Evolutionary conservation across 2,888 invertebrate species (phyloP), one percentile per base, ranked within the genome.

Genomic region (Nebria brevicollis): DNA sequence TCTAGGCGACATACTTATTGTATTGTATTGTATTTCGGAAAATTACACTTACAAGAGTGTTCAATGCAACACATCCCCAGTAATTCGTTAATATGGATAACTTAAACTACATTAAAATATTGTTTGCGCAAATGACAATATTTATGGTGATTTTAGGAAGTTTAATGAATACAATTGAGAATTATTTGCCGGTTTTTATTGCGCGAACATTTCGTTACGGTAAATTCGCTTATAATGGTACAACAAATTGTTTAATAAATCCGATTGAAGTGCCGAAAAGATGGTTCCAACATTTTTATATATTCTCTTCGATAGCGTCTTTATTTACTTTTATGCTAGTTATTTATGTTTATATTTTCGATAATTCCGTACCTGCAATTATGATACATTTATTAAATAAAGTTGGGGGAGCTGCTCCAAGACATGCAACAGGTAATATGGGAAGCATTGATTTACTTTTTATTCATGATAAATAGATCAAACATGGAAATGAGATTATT

Each of bases 271-370:
- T 96, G 72, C 96, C 96, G 0, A 96, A 96, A 88, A 91, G 94
- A 72, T 95, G 94, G 91, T 97, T 96, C 86, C 91, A 90, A 85
- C 96, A 97, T 89, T 96, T 96, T 86, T 97, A 97, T 87, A 86
- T 93, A 6, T 93, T 94, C 86, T 93, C 95, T 0, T 89, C 92
- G 1, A 84, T 93, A 41, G 90, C 92, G 85, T 92, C 93, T 77
- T 86, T 87, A n/a, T 80, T 88, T 0, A 88, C 90, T 20, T 87
- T 93, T 13, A 83, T 88, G n/a, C 88, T 93, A 64, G 88, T 92
- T 84, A 84, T 91, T 65, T 84, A 88, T 75, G 90, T 90, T 74
- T 93, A 92, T 88, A 89, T 91, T 80, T 89, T 89, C 72, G 88
- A 90, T 43, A 87, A 87, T 65, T 84, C 87, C 76, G 90, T 93